Evolutionary conservation across 2,113 vertebrate genomes (phyloP), one percentile per base, ranked within the genome.

Genomic region (Hassar affinis): DNA sequence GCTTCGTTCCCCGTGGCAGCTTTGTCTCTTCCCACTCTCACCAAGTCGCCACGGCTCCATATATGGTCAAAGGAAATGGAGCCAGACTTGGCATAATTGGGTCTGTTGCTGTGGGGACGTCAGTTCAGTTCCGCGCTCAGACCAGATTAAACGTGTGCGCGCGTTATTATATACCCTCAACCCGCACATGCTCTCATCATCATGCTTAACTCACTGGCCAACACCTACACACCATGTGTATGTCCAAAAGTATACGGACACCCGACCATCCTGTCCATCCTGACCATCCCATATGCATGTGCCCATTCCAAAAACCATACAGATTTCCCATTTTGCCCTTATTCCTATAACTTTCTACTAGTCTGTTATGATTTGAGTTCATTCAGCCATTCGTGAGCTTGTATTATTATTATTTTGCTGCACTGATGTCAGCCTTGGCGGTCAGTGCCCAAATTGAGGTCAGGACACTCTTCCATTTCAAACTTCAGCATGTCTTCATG

Each of bases 31-130:
- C 90, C 90, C 88, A 86, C 85, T 89, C 91, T 25, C 86, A 82
- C 59, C 88, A 78, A 87, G 42, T 51, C 51, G 9, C 75, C 22
- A 87, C 85, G 82, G 68, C 85, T 51, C 93, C 92, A 91, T 91
- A 94, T 94, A 94, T 95, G 93, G 94, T 69, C 90, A 94, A 52
- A 86, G 94, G 94, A 94, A 94, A 93, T 87, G 86, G 80, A 11
- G 57, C 35, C 62, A 38, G 7, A 86, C 89, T 92, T 86, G 90
- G 82, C 90, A n/a, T 42, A 87, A 2, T 85, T 54, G 11, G 4
- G 71, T 87, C 88, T 86, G 90, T 89, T 93, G 93, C 94, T 93
- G 93, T 92, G 93, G 93, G 91, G 91, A 91, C 84, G 91, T 89
- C 89, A 84, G 87, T 22, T 89, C 89, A 84, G 87, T 22, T 87